Base-by-base conservation (phyloP, 2,797 vertebrate species). In the Sphaeramia orbicularis region DNA sequence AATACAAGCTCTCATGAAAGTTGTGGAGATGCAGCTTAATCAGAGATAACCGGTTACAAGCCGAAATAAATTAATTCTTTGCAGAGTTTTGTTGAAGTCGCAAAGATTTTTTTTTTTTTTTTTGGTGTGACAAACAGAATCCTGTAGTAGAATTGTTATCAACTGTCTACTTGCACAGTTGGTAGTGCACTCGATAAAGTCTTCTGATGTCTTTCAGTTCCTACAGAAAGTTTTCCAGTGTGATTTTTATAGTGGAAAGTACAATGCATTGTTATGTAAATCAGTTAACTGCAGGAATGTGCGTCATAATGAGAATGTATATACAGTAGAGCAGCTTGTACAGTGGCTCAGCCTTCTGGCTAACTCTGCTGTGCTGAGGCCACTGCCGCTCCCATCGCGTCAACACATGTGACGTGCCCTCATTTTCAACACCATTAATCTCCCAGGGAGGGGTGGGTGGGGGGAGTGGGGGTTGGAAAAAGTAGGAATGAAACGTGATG, bases 371-470 rank as follows among this genome's bases (percentile, higher is more conserved):
- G 72, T 49, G 44, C 65, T 35, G 72, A 77, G 60, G 59, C 77
- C 79, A 36, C 45, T 50, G 81, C 59, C 74, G 77, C 68, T 87
- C 81, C 82, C 70, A 61, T 49, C 27, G 40, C 58, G 24, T 76
- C 85, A 62, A 62, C 87, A 77, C 85, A 78, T 79, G 80, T 83
- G 73, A 85, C 44, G 41, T 78, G 83, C 84, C 88, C 85, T 90
- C 84, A 78, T 91, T 90, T 90, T 86, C 76, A 81, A 73, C 83
- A 67, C 73, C 78, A 79, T 87, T 84, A 84, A 89, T 85, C 86
- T 81, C 54, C 6, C 9, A 18, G 15, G 21, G 49, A 21, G 49
- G 7, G 6, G 7, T n/a, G n/a, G 47, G n/a, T n/a, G n/a, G n/a
- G n/a, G 30, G 36, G 42, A n/a, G 71, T 16, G 45, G 16, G 9